phyloP scores from a whole-genome alignment of 2,113 vertebrate genomes.

The rabbit (Oryctolagus cuniculus) region mOryCun1.1 NC_091436.1:59516501-59517000 shows the following conservation, averaged over 20 bases:
- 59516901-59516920: slow-evolving; percentile 36
- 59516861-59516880: slow-evolving; percentile 11
- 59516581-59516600: slow-evolving; percentile 96
- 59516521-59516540: slow-evolving; percentile 93
- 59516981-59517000: neutral
- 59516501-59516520: slow-evolving; percentile 68
- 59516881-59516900: neutral
- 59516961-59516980: neutral
- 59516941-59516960: neutral
- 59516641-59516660: slow-evolving; percentile 93
- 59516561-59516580: slow-evolving; percentile 98
- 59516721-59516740: neutral
- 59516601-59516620: slow-evolving; percentile 95
- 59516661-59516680: slow-evolving; percentile 93
- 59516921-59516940: neutral
- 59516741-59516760: neutral
- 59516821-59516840: neutral
- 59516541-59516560: slow-evolving; percentile 97
- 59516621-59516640: slow-evolving; percentile 96
- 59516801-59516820: neutral
- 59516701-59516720: slow-evolving; percentile 68
- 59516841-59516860: slow-evolving; percentile 22
- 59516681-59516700: slow-evolving; percentile 97
- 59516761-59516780: neutral
- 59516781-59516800: neutral